phyloP scores from a whole-genome alignment of 2,888 invertebrate genomes.

The Drepanosiphum platanoidis region DNA sequence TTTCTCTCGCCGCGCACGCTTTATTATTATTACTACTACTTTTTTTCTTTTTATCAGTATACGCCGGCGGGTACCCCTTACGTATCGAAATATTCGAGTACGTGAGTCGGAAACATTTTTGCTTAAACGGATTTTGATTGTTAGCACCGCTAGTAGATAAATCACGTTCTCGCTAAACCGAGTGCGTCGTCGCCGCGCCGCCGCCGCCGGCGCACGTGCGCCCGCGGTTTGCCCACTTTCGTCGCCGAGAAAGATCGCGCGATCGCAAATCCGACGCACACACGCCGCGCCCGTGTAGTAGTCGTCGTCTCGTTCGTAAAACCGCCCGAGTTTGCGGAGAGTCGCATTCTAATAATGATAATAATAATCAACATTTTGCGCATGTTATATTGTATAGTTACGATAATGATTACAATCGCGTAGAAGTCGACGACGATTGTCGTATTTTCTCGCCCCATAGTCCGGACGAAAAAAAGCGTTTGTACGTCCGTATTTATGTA shows the following conservation, averaged over 20 bases:
- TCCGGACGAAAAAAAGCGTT: not conserved
- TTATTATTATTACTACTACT: conserved; percentile 41
- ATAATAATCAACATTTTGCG: no score
- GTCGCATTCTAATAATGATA: not conserved
- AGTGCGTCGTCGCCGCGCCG: conserved; percentile 26
- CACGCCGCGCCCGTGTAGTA: not conserved
- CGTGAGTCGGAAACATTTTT: conserved; percentile 47
- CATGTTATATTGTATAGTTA: no score
- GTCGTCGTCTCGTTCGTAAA: not conserved
- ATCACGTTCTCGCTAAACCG: conserved; percentile 55
- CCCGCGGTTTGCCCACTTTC: conserved; percentile 18
- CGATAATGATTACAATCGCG: no score
- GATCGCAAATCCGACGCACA: not conserved
- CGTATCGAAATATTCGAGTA: conserved; percentile 33
- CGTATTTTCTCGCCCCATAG: not conserved
- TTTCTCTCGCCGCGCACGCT: not conserved
- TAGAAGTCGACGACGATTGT: no score
- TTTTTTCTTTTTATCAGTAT: conserved; percentile 42
- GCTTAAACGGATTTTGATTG: conserved; percentile 55
- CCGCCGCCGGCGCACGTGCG: conserved; percentile 11
- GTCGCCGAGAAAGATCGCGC: not conserved
- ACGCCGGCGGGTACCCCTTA: not conserved
- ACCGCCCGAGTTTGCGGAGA: not conserved
- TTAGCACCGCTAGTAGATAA: conserved; percentile 49
- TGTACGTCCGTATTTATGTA: no score